Evolutionary conservation across 2,797 vertebrate genomes (phyloP), one percentile per base, ranked within the genome.

Genomic region (Argentina silus): DNA sequence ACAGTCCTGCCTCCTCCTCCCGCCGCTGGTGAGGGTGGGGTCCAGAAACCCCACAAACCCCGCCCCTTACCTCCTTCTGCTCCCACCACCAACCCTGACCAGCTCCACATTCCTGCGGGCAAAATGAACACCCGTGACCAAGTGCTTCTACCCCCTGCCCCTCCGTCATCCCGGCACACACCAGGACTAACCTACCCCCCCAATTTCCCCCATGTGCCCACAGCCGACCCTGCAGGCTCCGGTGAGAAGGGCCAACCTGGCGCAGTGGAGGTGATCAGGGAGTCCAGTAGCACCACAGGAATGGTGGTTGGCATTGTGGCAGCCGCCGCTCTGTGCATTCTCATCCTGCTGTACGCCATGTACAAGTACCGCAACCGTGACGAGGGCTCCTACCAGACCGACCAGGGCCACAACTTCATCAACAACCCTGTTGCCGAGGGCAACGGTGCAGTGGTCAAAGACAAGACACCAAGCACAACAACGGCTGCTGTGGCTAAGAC

Each of bases 91-190:
- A 91, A 92, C 84, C 93, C 93, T 51, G 91, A 93, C 87, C 91
- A 93, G 87, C 91, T 93, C 83, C 93, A 94, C 89, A 95, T 97
- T 87, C 96, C 96, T 0, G 96, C 96, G 79, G 96, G 96, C 92
- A 98, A 98, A 95, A 97, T 97, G 95, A 97, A 98, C 95, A 97
- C 95, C 93, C 96, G 96, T 44, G 96, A 97, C 89, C 94, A 95
- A 91, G 93, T 93, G 89, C 92, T 94, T 77, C 93, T 95, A 78
- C 94, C 93, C 79, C 93, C 91, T 63, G 92, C 87, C 81, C 94
- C 94, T 86, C 94, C 94, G 55, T 94, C 93, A 85, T 95, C 91
- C 85, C 91, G 91, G 88, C 93, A 90, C 91, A 93, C 89, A 63
- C 95, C 96, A 2, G 94, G 94, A 86, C 93, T 96, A 94, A 97